These are phyloP conservation scores for Hoplostethus atlanticus DNA, from an alignment of 2,797 vertebrate genomes.

Conservation along the genomic window DNA sequence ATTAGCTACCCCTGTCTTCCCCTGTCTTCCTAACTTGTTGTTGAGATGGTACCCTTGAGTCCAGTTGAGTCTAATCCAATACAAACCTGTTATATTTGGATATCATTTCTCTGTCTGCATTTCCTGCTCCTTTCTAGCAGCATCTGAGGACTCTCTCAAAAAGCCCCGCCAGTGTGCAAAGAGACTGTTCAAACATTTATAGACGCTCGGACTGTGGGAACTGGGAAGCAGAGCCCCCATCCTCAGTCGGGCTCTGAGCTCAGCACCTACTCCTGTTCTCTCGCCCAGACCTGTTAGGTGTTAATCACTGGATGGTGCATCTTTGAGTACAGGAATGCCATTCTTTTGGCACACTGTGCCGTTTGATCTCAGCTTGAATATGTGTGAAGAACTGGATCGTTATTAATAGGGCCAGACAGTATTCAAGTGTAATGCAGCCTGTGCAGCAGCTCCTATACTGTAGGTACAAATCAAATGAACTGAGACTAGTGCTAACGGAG, in stretches of 20 bases:
- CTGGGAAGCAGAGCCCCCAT: slow-evolving; percentile 33
- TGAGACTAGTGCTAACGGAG: slow-evolving; percentile 14
- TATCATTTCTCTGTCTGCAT: slow-evolving; percentile 14
- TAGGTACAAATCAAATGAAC: slow-evolving; percentile 43
- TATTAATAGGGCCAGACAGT: slow-evolving; percentile 17
- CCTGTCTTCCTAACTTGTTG: not conserved
- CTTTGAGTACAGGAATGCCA: slow-evolving; percentile 10
- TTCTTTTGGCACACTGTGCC: slow-evolving; percentile 1
- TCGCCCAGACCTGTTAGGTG: slow-evolving; percentile 19
- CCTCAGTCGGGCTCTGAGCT: slow-evolving; percentile 21
- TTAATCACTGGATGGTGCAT: slow-evolving; percentile 19
- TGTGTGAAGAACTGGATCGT: slow-evolving; percentile 17
- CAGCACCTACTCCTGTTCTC: slow-evolving; percentile 60
- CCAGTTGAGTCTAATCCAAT: slow-evolving; percentile 24
- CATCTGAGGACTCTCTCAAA: slow-evolving; percentile 46
- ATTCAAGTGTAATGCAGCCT: slow-evolving; percentile 6
- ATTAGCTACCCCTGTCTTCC: not conserved
- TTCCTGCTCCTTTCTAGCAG: slow-evolving; percentile 29
- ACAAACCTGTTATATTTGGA: slow-evolving; percentile 31
- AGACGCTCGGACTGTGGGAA: slow-evolving; percentile 53
- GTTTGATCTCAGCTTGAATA: slow-evolving; percentile 1
- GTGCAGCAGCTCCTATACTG: slow-evolving; percentile 2
- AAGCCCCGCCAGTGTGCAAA: slow-evolving; percentile 35
- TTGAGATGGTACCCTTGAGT: not conserved
- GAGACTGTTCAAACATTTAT: slow-evolving; percentile 76